phyloP scores from a whole-genome alignment of 2,888 invertebrate genomes.

The Tromatobia lineatoria region DNA sequence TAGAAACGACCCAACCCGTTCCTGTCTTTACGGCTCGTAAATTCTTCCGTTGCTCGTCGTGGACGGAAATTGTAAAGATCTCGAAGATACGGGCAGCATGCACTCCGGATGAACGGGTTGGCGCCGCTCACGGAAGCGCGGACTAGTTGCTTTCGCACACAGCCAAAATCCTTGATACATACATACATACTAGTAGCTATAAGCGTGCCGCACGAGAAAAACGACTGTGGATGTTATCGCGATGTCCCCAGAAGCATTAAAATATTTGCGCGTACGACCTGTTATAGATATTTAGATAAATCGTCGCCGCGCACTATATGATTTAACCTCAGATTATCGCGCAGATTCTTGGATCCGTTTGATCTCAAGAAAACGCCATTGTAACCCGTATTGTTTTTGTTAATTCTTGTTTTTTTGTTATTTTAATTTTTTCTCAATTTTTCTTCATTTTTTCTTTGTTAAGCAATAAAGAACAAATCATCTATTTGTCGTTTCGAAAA shows the following conservation, averaged over 20 bases:
- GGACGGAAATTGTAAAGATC: conserved; percentile 24
- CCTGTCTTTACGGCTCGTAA: conserved; percentile 19
- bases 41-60: conserved; percentile 1
- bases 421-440: background rate
- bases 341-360: background rate
- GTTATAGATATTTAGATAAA: too few relatives aligned
- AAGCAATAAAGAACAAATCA: too few relatives aligned
- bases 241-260: background rate
- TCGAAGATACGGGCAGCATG: background rate
- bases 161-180: background rate
- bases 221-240: background rate
- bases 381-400: too few relatives aligned
- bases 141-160: background rate
- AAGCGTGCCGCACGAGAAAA: background rate
- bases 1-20: background rate
- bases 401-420: too few relatives aligned
- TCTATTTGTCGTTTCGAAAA: too few relatives aligned
- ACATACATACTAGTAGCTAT: background rate
- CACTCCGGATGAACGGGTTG: conserved; percentile 11
- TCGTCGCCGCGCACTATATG: background rate
- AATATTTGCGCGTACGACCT: background rate
- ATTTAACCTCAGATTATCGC: background rate
- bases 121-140: conserved; percentile 37
- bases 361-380: too few relatives aligned
- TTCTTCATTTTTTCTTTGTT: too few relatives aligned